A percentile compares a stretch with the other conserved stretches of the same genome.
These are phyloP conservation scores for Papilio xuthus DNA, from an alignment of 1,140 invertebrate species.

Conservation along the genomic window DNA sequence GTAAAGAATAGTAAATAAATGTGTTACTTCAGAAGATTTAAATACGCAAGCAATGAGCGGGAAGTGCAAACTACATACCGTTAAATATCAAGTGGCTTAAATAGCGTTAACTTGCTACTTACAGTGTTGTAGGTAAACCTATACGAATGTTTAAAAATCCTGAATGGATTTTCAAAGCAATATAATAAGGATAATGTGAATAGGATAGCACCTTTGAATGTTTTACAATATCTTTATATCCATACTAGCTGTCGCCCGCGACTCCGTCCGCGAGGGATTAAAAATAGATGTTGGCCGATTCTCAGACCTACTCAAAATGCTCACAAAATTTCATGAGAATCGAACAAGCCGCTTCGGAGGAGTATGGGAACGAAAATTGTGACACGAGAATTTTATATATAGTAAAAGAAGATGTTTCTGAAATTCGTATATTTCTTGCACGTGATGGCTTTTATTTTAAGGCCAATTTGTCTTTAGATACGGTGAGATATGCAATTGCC, in stretches of 20 bases:
- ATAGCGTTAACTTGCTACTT: neutral
- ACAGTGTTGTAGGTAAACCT: neutral
- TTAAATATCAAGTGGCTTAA: conserved; percentile 24
- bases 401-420: no score
- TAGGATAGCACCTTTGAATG: neutral
- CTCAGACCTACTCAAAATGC: no score
- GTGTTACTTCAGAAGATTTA: conserved; percentile 18
- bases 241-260: no score
- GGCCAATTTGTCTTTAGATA: neutral
- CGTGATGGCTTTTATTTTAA: neutral
- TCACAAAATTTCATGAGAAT: no score
- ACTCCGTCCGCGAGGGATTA: no score
- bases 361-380: no score
- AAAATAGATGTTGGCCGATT: no score
- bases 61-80: neutral
- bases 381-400: no score
- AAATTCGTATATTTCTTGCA: no score
- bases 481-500: neutral
- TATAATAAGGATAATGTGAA: neutral
- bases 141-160: neutral
- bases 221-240: neutral
- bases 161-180: neutral
- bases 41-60: conserved; percentile 35
- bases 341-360: no score
- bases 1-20: conserved; percentile 43